Percentiles rank a stretch among this genome's conserved stretches.
Conservation (phyloP, 2,113 vertebrate species). For the Climacteris rufus region DNA sequence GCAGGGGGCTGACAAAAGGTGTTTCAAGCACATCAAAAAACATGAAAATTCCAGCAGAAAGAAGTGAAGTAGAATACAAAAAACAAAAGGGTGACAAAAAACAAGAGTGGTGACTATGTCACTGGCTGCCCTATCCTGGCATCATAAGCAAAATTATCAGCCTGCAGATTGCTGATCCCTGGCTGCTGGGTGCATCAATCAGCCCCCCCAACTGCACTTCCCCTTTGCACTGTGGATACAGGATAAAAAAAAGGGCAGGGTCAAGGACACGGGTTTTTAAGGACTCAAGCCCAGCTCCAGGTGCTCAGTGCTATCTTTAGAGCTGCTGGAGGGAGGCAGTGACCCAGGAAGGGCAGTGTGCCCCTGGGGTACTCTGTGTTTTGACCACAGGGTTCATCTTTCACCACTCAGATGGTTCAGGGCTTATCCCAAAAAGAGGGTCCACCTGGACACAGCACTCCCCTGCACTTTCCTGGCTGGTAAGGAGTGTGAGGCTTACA, state of each 20-base stretch:
- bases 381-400: fast-evolving
- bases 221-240: background rate
- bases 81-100: background rate
- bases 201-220: fast-evolving
- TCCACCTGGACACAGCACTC: background rate
- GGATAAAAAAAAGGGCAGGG: background rate
- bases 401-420: background rate
- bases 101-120: background rate
- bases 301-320: background rate
- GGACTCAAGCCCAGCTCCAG: background rate
- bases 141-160: background rate
- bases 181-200: background rate
- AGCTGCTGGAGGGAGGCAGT: background rate
- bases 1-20: background rate
- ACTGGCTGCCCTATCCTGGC: background rate
- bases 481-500: background rate
- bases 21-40: background rate
- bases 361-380: background rate
- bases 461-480: background rate
- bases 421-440: background rate
- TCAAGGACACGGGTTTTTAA: background rate
- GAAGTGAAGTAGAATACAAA: background rate
- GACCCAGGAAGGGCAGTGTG: background rate
- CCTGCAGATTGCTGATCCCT: background rate
- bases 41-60: background rate